Evolutionary conservation across 92 coral and sea anemone species (phyloP), one percentile per base, ranked within the genome.

Genomic region (Phenganax marumi): DNA sequence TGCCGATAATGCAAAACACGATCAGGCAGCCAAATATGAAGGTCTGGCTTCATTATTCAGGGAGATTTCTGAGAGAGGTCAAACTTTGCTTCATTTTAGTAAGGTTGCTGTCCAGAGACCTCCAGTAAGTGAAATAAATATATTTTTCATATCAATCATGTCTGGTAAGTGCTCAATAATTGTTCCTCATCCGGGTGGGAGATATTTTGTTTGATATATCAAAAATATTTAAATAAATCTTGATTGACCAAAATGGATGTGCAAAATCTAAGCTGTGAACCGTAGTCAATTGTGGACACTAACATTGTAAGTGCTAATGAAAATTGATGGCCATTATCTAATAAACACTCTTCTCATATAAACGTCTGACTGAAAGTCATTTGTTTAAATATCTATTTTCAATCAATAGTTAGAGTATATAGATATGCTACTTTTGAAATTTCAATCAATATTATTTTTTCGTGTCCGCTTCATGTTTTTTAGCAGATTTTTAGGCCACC

Each of bases 41-140:
- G 43, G 72, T 66, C n/a, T 66, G 72, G 72, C 72, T 24, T 16
- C 72, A 10, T 66, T 46, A 66, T 66, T 66, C 72, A 66, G 72
- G 25, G 72, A 66, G 46, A 66, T 66, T 66, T 66, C 72, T 12
- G 72, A 66, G 72, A 66, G 43, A 16, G 72, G 72, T 14, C 72
- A 66, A 66, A 66, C 72, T 66, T 66, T 66, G 72, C 72, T 66
- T 16, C 10, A 21, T 66, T 66, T 66, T 66, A 66, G 19, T 56
- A 56, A 66, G 72, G n/a, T 43, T 18, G 72, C 72, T 66, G 72
- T 16, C 72, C 72, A 66, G 72, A 66, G 8, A 7, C 50, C 50
- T 66, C 72, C 21, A 46, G 72, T 66, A 66, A 24, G 72, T 66
- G 16, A 66, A 66, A 24, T 22, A 12, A 33, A 33, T 66, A 25